A percentile compares a stretch with the other conserved stretches of the same genome.
phyloP scores from a whole-genome alignment of 2,888 invertebrate species.

The Tenthredo distinguenda region DNA sequence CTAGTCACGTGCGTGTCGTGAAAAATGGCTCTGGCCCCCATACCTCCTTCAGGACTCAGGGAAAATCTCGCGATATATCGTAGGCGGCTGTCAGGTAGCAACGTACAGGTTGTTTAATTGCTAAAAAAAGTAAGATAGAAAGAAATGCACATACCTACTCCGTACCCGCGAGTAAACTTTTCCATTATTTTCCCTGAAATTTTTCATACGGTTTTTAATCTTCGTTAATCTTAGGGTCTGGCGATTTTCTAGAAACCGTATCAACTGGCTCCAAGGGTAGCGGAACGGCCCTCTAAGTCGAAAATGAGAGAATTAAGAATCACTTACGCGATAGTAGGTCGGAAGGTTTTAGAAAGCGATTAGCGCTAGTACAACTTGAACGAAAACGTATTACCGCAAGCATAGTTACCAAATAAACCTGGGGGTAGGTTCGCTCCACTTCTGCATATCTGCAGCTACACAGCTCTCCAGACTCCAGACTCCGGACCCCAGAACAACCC shows the following conservation, averaged over 20 bases:
- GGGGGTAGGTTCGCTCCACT: background rate
- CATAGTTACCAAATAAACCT: slow-evolving; percentile 44
- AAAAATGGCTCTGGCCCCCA: slow-evolving; percentile 39
- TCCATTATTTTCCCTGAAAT: background rate
- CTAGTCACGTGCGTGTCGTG: slow-evolving; percentile 53
- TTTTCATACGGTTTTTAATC: background rate
- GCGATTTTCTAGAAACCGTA: background rate
- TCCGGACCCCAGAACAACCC: slow-evolving; percentile 19
- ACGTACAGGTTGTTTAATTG: slow-evolving; percentile 50
- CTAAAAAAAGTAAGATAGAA: slow-evolving; percentile 10
- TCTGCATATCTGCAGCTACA: slow-evolving; percentile 29
- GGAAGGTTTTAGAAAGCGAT: slow-evolving; percentile 38
- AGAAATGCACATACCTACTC: background rate
- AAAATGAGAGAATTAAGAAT: slow-evolving; percentile 35
- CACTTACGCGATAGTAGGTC: slow-evolving; percentile 30
- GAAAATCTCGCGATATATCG: slow-evolving; percentile 52
- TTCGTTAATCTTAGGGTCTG: background rate
- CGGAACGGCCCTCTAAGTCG: background rate
- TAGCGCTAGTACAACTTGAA: slow-evolving; percentile 11
- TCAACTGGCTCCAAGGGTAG: background rate
- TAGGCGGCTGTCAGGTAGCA: slow-evolving; percentile 41
- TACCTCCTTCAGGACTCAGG: slow-evolving; percentile 36
- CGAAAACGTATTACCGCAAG: slow-evolving; percentile 41
- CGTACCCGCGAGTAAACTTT: background rate
- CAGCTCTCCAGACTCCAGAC: background rate